Evolutionary conservation across 2,113 vertebrate species (phyloP).

Genomic region (Crotalus helleri): DNA sequence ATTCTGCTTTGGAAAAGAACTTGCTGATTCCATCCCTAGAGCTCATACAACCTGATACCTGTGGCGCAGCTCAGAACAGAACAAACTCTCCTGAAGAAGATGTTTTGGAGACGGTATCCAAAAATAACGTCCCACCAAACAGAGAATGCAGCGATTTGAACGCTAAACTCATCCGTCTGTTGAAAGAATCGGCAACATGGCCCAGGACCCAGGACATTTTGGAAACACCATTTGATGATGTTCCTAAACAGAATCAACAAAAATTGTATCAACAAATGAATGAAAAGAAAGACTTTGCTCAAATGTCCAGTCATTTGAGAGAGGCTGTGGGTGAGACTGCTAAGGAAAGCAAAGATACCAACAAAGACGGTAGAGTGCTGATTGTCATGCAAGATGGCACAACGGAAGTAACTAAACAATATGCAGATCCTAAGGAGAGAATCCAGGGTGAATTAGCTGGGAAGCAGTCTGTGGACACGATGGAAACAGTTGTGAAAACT

Average conservation of each 20-base stretch:
- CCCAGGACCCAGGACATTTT: background rate
- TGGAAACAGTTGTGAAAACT: background rate
- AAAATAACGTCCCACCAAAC: constrained; percentile 34
- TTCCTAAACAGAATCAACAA: constrained; percentile 5
- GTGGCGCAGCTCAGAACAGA: background rate
- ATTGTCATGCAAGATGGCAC: background rate
- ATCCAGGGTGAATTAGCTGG: background rate
- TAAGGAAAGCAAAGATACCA: background rate
- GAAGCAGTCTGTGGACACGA: constrained; percentile 20
- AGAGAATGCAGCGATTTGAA: constrained; percentile 10
- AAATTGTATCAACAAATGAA: background rate
- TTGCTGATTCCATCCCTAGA: background rate
- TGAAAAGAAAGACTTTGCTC: background rate
- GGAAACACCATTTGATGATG: background rate
- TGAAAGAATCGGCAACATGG: constrained; percentile 15
- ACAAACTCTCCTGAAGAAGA: constrained; percentile 18
- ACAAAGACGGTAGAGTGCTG: background rate
- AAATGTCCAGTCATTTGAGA: background rate
- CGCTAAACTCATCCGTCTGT: constrained; percentile 24
- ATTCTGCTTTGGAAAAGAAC: constrained; percentile 6
- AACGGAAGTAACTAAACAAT: background rate
- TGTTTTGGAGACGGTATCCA: constrained; percentile 50
- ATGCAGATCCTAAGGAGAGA: background rate
- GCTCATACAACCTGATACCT: background rate
- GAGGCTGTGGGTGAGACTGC: background rate